Evolutionary conservation across 2,113 vertebrate species (phyloP).

Genomic region (Pelodiscus sinensis): DNA sequence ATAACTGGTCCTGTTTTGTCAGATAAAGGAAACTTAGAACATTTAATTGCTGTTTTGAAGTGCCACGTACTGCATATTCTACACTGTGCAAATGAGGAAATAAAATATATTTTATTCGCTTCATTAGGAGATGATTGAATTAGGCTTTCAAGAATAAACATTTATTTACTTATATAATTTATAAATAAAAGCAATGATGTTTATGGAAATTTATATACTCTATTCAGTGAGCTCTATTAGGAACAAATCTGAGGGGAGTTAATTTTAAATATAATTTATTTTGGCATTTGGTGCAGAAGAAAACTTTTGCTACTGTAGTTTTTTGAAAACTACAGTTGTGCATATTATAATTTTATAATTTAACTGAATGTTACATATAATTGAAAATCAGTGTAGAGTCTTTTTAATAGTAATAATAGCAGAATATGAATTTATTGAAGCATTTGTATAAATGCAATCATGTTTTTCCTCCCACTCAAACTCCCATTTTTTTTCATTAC

Average conservation of each 20-base stretch:
- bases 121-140: background rate
- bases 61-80: background rate
- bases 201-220: background rate
- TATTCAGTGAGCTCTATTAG: background rate
- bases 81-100: background rate
- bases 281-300: background rate
- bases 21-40: background rate
- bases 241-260: background rate
- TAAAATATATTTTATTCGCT: background rate
- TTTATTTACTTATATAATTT: background rate
- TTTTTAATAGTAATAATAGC: background rate
- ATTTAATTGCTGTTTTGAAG: background rate
- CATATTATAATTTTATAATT: background rate
- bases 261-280: background rate
- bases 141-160: background rate
- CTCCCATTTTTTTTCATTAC: background rate
- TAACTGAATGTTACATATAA: background rate
- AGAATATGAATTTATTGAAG: background rate
- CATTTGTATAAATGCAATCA: background rate
- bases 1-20: background rate
- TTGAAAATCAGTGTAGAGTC: background rate
- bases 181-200: background rate
- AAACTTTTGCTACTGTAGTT: background rate
- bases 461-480: background rate
- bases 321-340: background rate